Percentiles rank a stretch among this genome's conserved stretches.
These are phyloP conservation scores for Osedax fenrisi DNA, from an alignment of 2,888 invertebrate species.

Conservation along the genomic window DNA sequence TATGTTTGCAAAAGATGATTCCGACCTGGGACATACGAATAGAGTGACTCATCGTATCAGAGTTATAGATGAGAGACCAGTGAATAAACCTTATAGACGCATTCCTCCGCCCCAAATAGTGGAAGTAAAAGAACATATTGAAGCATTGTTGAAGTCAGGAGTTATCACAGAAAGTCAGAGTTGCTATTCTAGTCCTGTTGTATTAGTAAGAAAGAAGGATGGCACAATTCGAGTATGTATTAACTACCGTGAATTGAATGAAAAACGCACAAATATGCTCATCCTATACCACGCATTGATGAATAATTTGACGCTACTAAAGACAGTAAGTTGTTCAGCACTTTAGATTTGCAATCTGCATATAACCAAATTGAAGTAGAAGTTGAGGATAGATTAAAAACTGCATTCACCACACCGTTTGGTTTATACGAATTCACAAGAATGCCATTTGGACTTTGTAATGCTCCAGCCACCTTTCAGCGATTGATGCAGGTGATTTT, in stretches of 20 bases:
- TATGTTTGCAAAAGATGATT: not conserved
- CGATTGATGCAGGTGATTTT: constrained; percentile 35
- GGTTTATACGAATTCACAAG: constrained; percentile 34
- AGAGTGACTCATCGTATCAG: no score
- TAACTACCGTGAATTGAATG: not conserved
- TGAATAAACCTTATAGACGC: not conserved
- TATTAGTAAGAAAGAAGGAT: not conserved
- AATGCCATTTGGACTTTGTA: constrained; percentile 36
- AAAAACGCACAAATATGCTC: not conserved
- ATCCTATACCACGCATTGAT: constrained; percentile 23
- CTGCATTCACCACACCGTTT: constrained; percentile 33
- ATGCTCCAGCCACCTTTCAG: constrained; percentile 36
- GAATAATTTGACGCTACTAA: constrained; percentile 28
- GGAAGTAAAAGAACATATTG: not conserved
- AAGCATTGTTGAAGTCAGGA: not conserved
- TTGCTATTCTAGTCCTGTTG: not conserved
- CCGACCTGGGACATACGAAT: no score
- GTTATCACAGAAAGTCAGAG: not conserved
- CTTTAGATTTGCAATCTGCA: constrained; percentile 33
- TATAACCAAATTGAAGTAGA: constrained; percentile 33
- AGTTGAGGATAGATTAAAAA: constrained; percentile 32
- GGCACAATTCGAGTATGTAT: not conserved
- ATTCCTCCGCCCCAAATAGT: not conserved
- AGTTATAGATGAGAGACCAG: not conserved
- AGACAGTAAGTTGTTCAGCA: constrained; percentile 31